Conservation (phyloP, 1,140 invertebrate genomes). For the Ips typographus region DNA sequence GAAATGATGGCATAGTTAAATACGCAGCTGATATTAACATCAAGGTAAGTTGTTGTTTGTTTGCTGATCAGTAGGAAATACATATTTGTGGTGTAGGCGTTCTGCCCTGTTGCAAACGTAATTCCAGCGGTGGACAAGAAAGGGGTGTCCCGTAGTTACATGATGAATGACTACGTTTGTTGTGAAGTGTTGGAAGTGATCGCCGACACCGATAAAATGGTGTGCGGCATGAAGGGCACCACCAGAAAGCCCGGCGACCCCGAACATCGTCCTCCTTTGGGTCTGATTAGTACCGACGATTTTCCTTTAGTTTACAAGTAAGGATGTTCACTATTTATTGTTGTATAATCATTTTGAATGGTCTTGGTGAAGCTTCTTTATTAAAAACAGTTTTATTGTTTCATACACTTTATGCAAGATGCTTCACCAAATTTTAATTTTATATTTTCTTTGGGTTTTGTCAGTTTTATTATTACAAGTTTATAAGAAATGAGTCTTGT, state of each 20-base stretch:
- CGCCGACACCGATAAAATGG: slow-evolving; percentile 82
- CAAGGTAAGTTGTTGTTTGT: slow-evolving; percentile 59
- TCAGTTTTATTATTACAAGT: too few relatives aligned
- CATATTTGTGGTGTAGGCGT: slow-evolving; percentile 56
- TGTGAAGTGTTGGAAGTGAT: slow-evolving; percentile 86
- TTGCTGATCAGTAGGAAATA: not conserved
- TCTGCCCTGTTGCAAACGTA: slow-evolving; percentile 67
- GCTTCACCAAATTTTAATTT: too few relatives aligned
- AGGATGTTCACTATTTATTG: slow-evolving; percentile 44
- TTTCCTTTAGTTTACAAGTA: slow-evolving; percentile 87
- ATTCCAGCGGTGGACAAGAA: slow-evolving; percentile 80
- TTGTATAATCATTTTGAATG: too few relatives aligned
- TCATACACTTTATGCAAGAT: too few relatives aligned
- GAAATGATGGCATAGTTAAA: slow-evolving; percentile 69
- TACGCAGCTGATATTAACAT: slow-evolving; percentile 83
- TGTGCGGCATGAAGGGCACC: slow-evolving; percentile 80
- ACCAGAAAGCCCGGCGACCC: slow-evolving; percentile 66
- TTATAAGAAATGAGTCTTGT: too few relatives aligned
- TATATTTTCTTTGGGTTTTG: too few relatives aligned
- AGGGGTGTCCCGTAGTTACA: slow-evolving; percentile 73
- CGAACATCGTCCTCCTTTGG: slow-evolving; percentile 70
- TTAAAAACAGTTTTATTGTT: too few relatives aligned
- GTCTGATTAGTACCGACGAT: slow-evolving; percentile 80
- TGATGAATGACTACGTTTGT: slow-evolving; percentile 80
- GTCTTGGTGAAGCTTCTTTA: too few relatives aligned